Evolutionary conservation across 1,140 invertebrate species (phyloP), one percentile per base, ranked within the genome.

Genomic region (Diuraphis noxia): DNA sequence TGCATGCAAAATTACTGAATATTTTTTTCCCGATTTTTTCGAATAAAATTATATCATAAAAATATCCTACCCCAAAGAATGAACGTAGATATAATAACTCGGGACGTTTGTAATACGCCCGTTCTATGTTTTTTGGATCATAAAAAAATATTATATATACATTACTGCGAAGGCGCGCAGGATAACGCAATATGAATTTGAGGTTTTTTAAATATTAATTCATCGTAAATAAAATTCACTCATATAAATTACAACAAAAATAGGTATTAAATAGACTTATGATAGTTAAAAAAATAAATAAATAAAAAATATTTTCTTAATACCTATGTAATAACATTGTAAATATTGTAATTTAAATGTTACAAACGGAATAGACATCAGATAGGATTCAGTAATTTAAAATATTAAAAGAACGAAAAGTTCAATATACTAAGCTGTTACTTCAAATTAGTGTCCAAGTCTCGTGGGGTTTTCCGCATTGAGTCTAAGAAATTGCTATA

Each of bases 31-130:
- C 30, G 88, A 79, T 90, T 79, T 88, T 77, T 79, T 43, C 88
- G 25, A 72, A 90, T 90, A 79, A 90, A 90, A 79, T 90, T 46
- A 46, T 79, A 36, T 79, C 88, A 43, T 90, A 90, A 90, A 90
- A 77, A 90, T 63, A 88, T 38, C 46, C 19, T 1, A n/a, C 46
- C 46, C 85, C 23, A 5, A 4, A 2, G 23, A 25, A 86, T n/a
- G 85, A 86, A 86, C 4, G 34, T 1, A 52, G 21, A 86, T 23
- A 49, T 23, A 49, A 86, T 52, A 86, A 86, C n/a, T 34, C 8
- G 21, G 34, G 9, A 43, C 7, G 3, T 52, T 46, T 46, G 36
- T 86, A 52, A 49, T 25, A 43, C 30, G n/a, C 40, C 9, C 21
- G 7, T 49, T 86, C 43, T 36, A 10, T 36, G 10, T 36, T 86